Percentiles rank a stretch among this genome's conserved stretches.
These are phyloP conservation scores for Spicauda simplicius DNA, from an alignment of 2,888 invertebrate genomes.

Conservation along the genomic window DNA sequence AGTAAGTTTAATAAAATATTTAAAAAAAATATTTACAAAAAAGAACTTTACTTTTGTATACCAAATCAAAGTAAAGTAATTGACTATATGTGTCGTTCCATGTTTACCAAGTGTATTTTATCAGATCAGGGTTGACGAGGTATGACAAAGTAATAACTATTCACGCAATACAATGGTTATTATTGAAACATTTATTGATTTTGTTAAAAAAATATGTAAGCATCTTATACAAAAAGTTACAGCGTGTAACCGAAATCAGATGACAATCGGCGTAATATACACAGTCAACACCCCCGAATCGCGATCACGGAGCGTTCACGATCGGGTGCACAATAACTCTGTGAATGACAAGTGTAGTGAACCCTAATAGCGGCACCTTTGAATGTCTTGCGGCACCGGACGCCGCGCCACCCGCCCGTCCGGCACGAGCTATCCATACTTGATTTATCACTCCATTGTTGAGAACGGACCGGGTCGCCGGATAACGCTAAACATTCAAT, in stretches of 20 bases:
- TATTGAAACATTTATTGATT: no score
- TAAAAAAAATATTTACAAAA: no score
- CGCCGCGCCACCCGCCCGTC: slow-evolving; percentile 46
- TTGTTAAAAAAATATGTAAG: no score
- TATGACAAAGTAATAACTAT: no score
- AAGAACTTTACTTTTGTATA: no score
- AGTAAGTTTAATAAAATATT: background rate
- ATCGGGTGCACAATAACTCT: slow-evolving; percentile 12
- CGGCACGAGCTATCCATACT: slow-evolving; percentile 80
- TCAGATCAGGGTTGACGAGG: no score
- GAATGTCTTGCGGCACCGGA: slow-evolving; percentile 54
- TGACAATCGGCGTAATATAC: background rate
- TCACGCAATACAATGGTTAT: background rate
- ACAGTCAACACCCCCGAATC: background rate
- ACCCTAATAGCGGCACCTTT: slow-evolving; percentile 62
- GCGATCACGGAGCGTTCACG: background rate
- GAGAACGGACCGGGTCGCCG: slow-evolving; percentile 61
- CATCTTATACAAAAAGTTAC: background rate
- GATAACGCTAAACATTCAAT: slow-evolving; percentile 83
- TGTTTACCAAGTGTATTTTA: no score
- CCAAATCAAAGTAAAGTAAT: no score
- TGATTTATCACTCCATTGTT: slow-evolving; percentile 84
- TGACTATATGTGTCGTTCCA: no score
- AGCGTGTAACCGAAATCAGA: background rate
- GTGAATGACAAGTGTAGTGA: slow-evolving; percentile 33